phyloP scores from a whole-genome alignment of 1,140 invertebrate species.

The Philotrypesis tridentata region DNA sequence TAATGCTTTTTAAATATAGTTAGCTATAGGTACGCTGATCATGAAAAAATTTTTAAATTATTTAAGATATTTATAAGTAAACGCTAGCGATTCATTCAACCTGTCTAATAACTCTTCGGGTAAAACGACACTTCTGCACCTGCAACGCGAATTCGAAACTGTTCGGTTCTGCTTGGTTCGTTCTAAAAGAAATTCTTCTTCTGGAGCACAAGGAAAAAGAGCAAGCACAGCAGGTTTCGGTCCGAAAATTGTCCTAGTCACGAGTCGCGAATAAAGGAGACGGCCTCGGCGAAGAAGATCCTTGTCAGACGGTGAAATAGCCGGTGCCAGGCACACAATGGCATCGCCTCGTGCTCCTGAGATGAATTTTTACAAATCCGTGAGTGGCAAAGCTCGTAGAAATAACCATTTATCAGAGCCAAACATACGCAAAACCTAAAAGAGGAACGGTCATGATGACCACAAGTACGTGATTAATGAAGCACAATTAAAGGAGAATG shows the following conservation, averaged over 20 bases:
- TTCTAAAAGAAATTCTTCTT: not conserved
- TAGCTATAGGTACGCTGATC: not conserved
- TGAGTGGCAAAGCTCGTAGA: not conserved
- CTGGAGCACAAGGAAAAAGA: not conserved
- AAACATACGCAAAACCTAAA: not conserved
- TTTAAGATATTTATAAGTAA: not conserved
- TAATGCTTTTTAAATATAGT: not conserved
- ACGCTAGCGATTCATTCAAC: not conserved
- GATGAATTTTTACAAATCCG: conserved; percentile 30
- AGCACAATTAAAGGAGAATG: conserved; percentile 27
- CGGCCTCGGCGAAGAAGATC: not conserved
- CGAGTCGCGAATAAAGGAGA: conserved; percentile 1
- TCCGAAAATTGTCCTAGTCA: conserved; percentile 20
- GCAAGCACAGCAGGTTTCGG: not conserved
- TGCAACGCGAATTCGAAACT: not conserved
- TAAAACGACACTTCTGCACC: too few relatives aligned
- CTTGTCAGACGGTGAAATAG: conserved; percentile 16
- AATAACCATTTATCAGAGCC: conserved; percentile 34
- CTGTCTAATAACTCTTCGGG: not conserved
- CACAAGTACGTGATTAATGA: conserved; percentile 1
- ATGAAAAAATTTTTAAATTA: not conserved
- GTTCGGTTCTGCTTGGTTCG: not conserved
- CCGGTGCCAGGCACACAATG: conserved; percentile 12
- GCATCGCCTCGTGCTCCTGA: not conserved
- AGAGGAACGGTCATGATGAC: not conserved